phyloP scores from a whole-genome alignment of 1,140 invertebrate species.

The Lucilia sericata region DNA sequence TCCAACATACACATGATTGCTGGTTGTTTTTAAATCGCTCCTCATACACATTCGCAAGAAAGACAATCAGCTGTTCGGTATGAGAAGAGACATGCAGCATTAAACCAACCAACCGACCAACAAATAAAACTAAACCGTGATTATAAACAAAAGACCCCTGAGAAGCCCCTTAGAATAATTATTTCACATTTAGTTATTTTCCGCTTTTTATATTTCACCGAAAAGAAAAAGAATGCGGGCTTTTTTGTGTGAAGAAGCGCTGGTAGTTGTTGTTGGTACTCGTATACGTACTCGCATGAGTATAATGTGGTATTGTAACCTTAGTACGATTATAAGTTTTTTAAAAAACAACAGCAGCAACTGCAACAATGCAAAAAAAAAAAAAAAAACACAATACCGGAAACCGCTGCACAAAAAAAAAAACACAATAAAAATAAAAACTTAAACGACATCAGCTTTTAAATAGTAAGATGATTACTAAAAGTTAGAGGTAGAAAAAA shows the following conservation, averaged over 20 bases:
- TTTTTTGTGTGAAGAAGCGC: neutral
- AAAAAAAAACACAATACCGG: neutral
- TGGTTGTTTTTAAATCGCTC: neutral
- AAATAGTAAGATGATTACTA: slow-evolving; percentile 8
- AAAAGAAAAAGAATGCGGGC: slow-evolving; percentile 10
- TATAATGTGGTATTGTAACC: neutral
- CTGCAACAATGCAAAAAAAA: neutral
- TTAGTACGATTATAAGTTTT: neutral
- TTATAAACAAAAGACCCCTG: slow-evolving; percentile 19
- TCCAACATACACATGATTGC: neutral
- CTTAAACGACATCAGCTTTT: slow-evolving; percentile 12
- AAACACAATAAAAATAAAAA: neutral
- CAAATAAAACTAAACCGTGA: neutral
- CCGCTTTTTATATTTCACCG: slow-evolving; percentile 3
- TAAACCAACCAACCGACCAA: neutral
- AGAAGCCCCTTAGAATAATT: slow-evolving; percentile 23
- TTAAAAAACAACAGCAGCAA: neutral
- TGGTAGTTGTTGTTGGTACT: neutral
- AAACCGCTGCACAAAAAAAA: neutral
- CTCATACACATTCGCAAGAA: neutral
- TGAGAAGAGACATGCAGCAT: neutral
- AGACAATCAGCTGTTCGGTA: slow-evolving; percentile 13
- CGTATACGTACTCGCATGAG: neutral
- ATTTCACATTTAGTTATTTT: neutral
- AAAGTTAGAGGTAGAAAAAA: neutral